These are phyloP conservation scores for Halcyon senegalensis DNA, from an alignment of 2,113 vertebrate species.

Conservation along the genomic window DNA sequence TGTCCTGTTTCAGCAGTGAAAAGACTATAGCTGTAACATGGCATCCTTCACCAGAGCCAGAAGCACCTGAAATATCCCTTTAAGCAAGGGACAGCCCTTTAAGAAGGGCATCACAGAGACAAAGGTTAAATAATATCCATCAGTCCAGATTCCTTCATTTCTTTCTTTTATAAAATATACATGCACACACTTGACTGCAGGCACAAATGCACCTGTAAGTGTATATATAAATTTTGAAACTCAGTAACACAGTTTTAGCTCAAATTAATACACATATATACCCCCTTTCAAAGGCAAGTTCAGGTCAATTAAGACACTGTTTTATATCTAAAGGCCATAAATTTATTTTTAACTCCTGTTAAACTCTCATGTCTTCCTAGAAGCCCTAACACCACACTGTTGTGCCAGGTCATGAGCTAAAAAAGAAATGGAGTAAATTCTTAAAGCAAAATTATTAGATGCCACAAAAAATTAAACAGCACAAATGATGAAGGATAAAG, in stretches of 20 bases:
- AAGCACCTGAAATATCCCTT: neutral
- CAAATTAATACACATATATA: neutral
- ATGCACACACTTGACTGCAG: neutral
- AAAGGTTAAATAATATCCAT: neutral
- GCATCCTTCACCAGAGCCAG: neutral
- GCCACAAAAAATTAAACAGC: neutral
- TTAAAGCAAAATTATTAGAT: neutral
- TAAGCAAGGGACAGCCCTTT: neutral
- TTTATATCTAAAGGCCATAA: neutral
- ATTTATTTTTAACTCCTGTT: neutral
- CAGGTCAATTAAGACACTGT: neutral
- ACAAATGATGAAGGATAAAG: neutral
- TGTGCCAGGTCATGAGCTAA: neutral
- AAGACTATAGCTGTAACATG: neutral
- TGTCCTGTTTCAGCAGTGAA: neutral
- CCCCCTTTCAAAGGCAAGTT: neutral
- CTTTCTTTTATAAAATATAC: neutral
- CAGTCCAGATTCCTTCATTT: neutral
- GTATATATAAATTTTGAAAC: neutral
- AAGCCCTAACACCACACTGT: neutral
- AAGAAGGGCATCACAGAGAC: neutral
- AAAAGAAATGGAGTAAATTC: neutral
- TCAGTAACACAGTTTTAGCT: neutral
- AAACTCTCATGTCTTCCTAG: neutral
- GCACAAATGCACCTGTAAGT: neutral